Evolutionary conservation across 2,888 invertebrate genomes (phyloP).

Genomic region (Mystacides longicornis): DNA sequence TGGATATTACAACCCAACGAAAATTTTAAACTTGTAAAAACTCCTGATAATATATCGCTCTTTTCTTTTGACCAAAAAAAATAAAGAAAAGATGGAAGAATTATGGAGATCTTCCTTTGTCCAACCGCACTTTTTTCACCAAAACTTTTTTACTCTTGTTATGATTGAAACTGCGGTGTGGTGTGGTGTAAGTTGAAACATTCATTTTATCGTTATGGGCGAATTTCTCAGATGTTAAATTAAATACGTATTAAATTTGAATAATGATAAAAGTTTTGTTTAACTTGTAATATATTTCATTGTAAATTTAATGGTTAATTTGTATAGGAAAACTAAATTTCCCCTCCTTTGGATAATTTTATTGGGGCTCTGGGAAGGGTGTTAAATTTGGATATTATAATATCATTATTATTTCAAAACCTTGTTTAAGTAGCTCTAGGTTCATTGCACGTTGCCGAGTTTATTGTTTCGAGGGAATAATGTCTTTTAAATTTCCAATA

Average conservation of each 20-base stretch:
- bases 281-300: slow-evolving; percentile 1
- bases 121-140: too few species aligned
- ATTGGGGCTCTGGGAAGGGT: background rate
- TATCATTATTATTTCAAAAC: background rate
- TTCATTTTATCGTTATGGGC: background rate
- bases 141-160: too few species aligned
- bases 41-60: too few species aligned
- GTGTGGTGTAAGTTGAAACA: too few species aligned
- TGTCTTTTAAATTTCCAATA: background rate
- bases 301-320: slow-evolving; percentile 2
- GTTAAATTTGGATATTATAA: slow-evolving; percentile 1
- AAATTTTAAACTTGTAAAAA: too few species aligned
- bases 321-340: slow-evolving; percentile 1
- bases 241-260: background rate
- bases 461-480: background rate
- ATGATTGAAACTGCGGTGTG: too few species aligned
- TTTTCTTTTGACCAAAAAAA: too few species aligned
- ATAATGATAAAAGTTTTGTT: background rate
- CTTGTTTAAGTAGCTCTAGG: background rate
- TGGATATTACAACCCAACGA: too few species aligned
- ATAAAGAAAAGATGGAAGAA: too few species aligned
- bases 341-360: background rate
- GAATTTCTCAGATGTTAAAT: background rate
- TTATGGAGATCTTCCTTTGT: too few species aligned
- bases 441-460: background rate